A percentile compares a stretch with the other conserved stretches of the same genome.
These are phyloP conservation scores for Ormia ochracea DNA, from an alignment of 2,888 invertebrate genomes.

Conservation along the genomic window DNA sequence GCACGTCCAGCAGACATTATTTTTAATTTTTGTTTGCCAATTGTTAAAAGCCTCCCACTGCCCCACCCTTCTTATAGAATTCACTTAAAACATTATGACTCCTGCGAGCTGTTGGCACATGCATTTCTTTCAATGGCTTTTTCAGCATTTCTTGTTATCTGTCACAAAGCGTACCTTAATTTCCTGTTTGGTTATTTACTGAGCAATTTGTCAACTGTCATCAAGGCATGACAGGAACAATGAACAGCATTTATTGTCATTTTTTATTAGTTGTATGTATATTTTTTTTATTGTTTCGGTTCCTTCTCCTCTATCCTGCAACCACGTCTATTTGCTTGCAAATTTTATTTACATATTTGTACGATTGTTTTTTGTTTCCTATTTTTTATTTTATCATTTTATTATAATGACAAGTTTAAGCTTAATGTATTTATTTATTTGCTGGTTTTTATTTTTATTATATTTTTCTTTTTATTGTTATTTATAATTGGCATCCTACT, in stretches of 20 bases:
- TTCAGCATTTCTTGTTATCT: slow-evolving; percentile 33
- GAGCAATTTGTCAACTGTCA: slow-evolving; percentile 61
- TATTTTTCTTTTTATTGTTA: slow-evolving; percentile 19
- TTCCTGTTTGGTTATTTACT: slow-evolving; percentile 58
- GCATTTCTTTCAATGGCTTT: not conserved
- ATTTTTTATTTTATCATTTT: slow-evolving; percentile 36
- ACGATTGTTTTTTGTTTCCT: slow-evolving; percentile 17
- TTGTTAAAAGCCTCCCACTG: not conserved
- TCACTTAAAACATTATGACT: too few relatives aligned
- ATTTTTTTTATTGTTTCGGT: slow-evolving; percentile 1
- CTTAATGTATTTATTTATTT: slow-evolving; percentile 49
- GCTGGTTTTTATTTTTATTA: too few relatives aligned
- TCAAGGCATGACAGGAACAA: slow-evolving; percentile 48
- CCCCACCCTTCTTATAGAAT: not conserved
- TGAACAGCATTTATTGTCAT: slow-evolving; percentile 26
- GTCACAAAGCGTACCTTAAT: slow-evolving; percentile 58
- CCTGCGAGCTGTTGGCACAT: too few relatives aligned
- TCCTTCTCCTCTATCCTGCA: not conserved
- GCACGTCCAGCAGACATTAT: too few relatives aligned
- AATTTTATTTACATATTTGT: slow-evolving; percentile 21
- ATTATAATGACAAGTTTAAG: slow-evolving; percentile 57
- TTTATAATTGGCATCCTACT: slow-evolving; percentile 36
- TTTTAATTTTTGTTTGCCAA: too few relatives aligned
- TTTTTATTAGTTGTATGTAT: slow-evolving; percentile 1
- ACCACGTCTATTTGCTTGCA: slow-evolving; percentile 14